These are phyloP conservation scores for Nephrocerus scutellatus DNA, from an alignment of 2,888 invertebrate species.

Conservation along the genomic window DNA sequence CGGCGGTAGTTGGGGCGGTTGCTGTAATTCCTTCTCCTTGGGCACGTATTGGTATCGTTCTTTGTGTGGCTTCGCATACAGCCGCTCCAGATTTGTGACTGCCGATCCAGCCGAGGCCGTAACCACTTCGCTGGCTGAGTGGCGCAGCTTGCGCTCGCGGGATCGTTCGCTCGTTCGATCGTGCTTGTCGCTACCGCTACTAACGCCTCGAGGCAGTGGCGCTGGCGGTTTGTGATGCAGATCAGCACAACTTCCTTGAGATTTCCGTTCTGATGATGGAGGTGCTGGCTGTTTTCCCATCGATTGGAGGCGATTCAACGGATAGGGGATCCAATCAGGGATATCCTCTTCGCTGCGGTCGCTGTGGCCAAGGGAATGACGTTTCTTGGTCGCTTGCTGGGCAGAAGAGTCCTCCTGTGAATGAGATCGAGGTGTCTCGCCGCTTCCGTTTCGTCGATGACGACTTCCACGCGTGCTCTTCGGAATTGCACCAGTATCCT, in stretches of 20 bases:
- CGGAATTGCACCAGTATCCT: constrained; percentile 24
- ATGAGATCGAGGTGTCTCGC: constrained; percentile 40
- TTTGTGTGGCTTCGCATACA: constrained; percentile 43
- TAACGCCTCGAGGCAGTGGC: constrained; percentile 22
- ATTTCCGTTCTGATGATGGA: constrained; percentile 14
- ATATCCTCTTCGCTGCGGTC: constrained; percentile 39
- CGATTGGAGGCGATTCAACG: constrained; percentile 41
- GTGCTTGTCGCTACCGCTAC: constrained; percentile 19
- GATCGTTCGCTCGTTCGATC: constrained; percentile 23
- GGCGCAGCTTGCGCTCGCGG: constrained; percentile 40
- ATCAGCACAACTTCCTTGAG: constrained; percentile 29
- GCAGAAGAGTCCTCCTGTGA: constrained; percentile 41
- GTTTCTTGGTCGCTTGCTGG: constrained; percentile 36
- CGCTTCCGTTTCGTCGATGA: constrained; percentile 44
- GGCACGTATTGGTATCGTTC: constrained; percentile 46
- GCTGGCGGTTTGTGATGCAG: constrained; percentile 26
- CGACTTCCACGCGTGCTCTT: constrained; percentile 33
- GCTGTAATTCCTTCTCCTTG: constrained; percentile 31
- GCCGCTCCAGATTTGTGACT: constrained; percentile 35
- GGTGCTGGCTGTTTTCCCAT: constrained; percentile 34
- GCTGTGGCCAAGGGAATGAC: constrained; percentile 45
- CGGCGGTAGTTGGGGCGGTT: constrained; percentile 24
- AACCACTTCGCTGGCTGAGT: constrained; percentile 46
- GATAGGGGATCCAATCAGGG: constrained; percentile 46
- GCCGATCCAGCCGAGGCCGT: constrained; percentile 27